These are phyloP conservation scores for Saturnia japonica DNA, from an alignment of 2,888 invertebrate species.

Conservation along the genomic window DNA sequence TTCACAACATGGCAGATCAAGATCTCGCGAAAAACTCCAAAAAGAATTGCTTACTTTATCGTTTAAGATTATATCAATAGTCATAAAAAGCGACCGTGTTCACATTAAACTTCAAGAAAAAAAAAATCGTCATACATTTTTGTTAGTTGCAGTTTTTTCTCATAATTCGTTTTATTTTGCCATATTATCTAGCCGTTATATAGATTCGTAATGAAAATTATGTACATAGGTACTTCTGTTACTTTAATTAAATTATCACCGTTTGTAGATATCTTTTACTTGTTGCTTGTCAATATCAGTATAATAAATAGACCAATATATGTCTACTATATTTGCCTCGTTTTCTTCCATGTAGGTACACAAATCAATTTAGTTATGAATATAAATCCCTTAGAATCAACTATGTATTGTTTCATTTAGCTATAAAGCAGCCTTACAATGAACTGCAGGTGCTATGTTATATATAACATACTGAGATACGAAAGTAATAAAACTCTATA, in stretches of 20 bases:
- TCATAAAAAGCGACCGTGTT: not conserved
- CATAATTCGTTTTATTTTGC: not conserved
- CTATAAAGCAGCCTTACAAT: conserved; percentile 17
- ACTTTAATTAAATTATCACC: not conserved
- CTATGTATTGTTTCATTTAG: not conserved
- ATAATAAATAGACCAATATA: not conserved
- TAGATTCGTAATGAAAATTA: not conserved
- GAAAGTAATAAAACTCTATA: conserved; percentile 3
- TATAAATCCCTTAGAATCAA: not conserved
- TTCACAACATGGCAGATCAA: no score
- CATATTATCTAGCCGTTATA: not conserved
- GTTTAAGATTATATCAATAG: not conserved
- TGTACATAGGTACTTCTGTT: not conserved
- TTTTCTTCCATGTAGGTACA: not conserved
- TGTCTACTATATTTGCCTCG: no score
- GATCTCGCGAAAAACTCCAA: no score
- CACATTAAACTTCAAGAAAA: not conserved
- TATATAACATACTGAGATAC: not conserved
- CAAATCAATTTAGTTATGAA: not conserved
- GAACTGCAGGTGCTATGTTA: conserved; percentile 16
- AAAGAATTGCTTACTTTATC: no score
- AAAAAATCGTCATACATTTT: not conserved
- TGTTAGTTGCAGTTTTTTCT: not conserved
- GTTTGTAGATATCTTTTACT: not conserved
- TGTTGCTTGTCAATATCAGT: not conserved